Conservation (phyloP, 1,140 invertebrate genomes). For the Saxidomus purpurata region DNA sequence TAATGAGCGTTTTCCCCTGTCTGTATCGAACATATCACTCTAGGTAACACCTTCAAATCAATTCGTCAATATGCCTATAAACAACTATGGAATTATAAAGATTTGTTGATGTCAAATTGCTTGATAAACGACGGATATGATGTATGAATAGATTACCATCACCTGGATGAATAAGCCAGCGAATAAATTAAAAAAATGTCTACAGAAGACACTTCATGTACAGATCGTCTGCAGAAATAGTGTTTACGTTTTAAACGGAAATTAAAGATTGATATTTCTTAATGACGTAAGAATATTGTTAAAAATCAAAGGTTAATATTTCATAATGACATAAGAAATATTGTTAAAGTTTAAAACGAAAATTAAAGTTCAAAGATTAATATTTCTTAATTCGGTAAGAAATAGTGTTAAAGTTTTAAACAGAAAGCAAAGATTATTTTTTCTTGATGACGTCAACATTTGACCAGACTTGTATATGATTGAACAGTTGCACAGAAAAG, state of each 20-base stretch:
- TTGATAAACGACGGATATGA: neutral
- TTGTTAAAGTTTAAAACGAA: neutral
- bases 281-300: too few species aligned
- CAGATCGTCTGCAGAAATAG: neutral
- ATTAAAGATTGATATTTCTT: neutral
- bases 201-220: neutral
- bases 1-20: neutral
- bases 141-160: neutral
- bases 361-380: neutral
- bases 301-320: too few species aligned
- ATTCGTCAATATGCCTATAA: neutral
- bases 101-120: neutral
- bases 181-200: neutral
- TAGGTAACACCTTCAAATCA: neutral
- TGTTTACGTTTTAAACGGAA: neutral
- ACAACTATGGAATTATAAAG: neutral
- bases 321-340: too few species aligned
- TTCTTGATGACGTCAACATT: neutral
- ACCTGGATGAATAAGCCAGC: neutral
- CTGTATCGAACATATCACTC: neutral
- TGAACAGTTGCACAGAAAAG: neutral
- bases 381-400: too few species aligned
- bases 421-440: neutral
- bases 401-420: neutral
- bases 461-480: neutral